Base-by-base conservation (phyloP, 2,113 vertebrate species). In the Rallus limicola region DNA sequence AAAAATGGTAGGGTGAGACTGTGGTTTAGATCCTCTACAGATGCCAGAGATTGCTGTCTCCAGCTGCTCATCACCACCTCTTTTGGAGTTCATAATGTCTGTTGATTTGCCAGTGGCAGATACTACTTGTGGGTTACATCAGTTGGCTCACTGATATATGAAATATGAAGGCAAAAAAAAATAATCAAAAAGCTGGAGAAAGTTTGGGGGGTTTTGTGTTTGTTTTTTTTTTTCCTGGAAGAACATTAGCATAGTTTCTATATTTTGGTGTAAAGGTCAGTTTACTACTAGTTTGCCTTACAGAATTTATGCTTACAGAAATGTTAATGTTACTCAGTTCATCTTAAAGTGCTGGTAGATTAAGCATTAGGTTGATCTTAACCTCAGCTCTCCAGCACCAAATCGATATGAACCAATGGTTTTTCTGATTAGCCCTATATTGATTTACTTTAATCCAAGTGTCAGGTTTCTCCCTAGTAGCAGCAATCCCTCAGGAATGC, bases 361-460 rank as follows among this genome's bases (percentile, higher is more conserved):
- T 48, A 77, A 87, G 34, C 46, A 20, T 16, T 83, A 71, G 0
- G 0, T 38, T 68, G 52, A 74, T 88, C 50, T 82, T 82, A 65
- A 82, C 50, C 63, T 94, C 67, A 85, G 50, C 10, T 93, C 58
- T 86, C 55, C 75, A 90, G 71, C 63, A 90, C 1, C 18, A 80
- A 74, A 74, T 95, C 90, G 71, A 77, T 90, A 62, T 15, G 8
- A 93, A 19, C 52, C 85, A 88, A 52, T 63, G 75, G 68, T 80
- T 87, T 87, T 93, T 92, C 85, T 93, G 82, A 90, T 88, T 90
- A 92, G 67, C 33, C 46, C 40, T 29, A 3, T 64, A 88, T 67
- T 82, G 85, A 80, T 88, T 96, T 75, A 80, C 63, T 59, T 92
- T 96, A 70, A 80, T 86, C 74, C 64, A 62, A 93, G 40, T 55